Base-by-base conservation (phyloP, 1,140 invertebrate species). In the Drosophila punjabiensis region DNA sequence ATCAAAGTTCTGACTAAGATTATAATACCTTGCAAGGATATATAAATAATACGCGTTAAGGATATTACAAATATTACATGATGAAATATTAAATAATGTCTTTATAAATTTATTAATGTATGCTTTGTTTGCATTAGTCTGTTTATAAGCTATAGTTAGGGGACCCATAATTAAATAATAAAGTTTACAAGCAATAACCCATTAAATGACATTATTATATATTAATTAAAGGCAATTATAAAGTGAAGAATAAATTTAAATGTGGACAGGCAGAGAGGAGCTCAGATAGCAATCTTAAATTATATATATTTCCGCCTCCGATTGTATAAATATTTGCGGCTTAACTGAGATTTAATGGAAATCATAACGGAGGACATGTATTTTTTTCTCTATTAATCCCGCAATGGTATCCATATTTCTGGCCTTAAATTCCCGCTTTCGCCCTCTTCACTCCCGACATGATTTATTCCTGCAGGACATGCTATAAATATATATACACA, bases 281-380 rank as follows among this genome's bases (percentile, higher is more conserved):
- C 28, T 10, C 28, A 11, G 55, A 58, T 58, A 28, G 8, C 14
- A 24, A 39, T 58, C 55, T 58, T 28, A 35, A 67, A 35, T 64
- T 67, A 67, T 45, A 67, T 45, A 67, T 67, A 41, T 39, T 10
- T 58, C 14, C 18, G 18, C 14, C 14, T 24, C 8, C 18, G 24
- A 24, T 16, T 32, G 58, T 43, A 67, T 64, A 65, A 67, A 67
- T 67, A 64, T 67, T 64, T 64, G 64, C 32, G 41, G 58, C 43
- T 64, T 41, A 67, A 67, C 39, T 33, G 39, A 71, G 48, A 43
- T 56, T 30, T 20, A 53, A 63, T 13, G 39, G 30, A 20, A 68
- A 55, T 68, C n/a, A 35, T 35, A 37, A 37, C 33, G 24, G 37
- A 24, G 28, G 35, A 58, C 39, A n/a, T 58, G 55, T 6, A 9